Evolutionary conservation across 2,113 vertebrate species (phyloP), one percentile per base, ranked within the genome.

Genomic region (Apodemus speciosus): DNA sequence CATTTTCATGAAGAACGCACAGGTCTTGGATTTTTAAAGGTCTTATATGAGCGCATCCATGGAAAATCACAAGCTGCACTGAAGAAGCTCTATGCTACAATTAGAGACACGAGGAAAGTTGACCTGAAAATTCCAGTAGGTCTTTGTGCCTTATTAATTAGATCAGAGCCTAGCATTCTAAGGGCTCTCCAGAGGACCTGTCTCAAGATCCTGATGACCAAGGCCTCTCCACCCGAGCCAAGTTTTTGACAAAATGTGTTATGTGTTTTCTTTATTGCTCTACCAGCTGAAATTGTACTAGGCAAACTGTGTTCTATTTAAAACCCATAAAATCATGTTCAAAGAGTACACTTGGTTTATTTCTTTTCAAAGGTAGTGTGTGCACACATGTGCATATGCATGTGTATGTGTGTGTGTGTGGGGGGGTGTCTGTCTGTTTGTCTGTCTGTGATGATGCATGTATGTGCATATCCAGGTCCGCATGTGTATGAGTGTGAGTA

Each of bases 11-110:
- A 97, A 97, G 95, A 97, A 97, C 94, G 95, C 1, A 6, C 92
- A 97, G 96, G 96, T 97, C 95, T 95, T 96, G 92, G 96, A 71
- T 93, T 97, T 95, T 97, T 97, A 97, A 97, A 97, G 94, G 95
- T 95, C 95, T 96, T 73, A 43, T 35, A 92, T n/a, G 87, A 96
- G 64, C 89, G 80, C 80, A 92, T 92, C 86, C 89, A 91, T 93
- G 95, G 94, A 89, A 95, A 94, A 94, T 90, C 53, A 27, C 60
- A 56, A 93, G 49, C 73, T 93, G 68, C 89, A 40, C 3, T 72
- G 58, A 56, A 76, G 72, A 89, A 62, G 71, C 32, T 60, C 92
- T 90, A 75, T 0, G 2, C 58, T 83, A 56, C 64, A 43, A 46
- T 92, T 49, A 72, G 6, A 32, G 7, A 35, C 3, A 16, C 2